These are phyloP conservation scores for Toxotes chatareus DNA, from an alignment of 2,113 vertebrate genomes.

Conservation along the genomic window DNA sequence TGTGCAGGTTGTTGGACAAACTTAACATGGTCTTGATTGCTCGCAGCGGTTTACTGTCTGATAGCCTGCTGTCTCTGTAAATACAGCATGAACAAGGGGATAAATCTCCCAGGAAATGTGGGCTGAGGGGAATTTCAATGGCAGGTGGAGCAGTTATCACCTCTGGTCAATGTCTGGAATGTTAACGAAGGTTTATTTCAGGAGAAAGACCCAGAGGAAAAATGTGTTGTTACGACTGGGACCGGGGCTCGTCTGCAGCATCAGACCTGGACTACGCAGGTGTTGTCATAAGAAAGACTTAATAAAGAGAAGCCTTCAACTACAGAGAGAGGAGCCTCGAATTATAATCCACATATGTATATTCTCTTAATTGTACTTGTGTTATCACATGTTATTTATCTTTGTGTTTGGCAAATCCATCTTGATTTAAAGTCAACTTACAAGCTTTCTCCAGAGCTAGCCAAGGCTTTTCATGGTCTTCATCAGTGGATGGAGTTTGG, in stretches of 20 bases:
- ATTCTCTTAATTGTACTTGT: too few species aligned
- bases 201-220: conserved; percentile 17
- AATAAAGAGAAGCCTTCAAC: background rate
- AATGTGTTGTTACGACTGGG: conserved; percentile 20
- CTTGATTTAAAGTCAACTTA: too few species aligned
- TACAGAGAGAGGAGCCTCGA: background rate
- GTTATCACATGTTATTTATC: too few species aligned
- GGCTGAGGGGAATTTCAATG: conserved; percentile 61
- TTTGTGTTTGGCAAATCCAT: too few species aligned
- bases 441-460: too few species aligned
- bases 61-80: conserved; percentile 60
- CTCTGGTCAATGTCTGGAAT: conserved; percentile 47
- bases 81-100: conserved; percentile 60
- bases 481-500: too few species aligned
- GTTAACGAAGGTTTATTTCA: conserved; percentile 47
- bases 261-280: background rate
- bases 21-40: conserved; percentile 47
- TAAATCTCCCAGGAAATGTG: conserved; percentile 52
- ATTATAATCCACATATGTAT: background rate
- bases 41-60: conserved; percentile 49
- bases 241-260: background rate
- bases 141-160: conserved; percentile 44
- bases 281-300: background rate
- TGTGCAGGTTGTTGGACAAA: conserved; percentile 46
- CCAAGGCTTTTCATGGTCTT: too few species aligned